phyloP scores from a whole-genome alignment of 1,140 invertebrate species.

The Euura saliciscinereae region DNA sequence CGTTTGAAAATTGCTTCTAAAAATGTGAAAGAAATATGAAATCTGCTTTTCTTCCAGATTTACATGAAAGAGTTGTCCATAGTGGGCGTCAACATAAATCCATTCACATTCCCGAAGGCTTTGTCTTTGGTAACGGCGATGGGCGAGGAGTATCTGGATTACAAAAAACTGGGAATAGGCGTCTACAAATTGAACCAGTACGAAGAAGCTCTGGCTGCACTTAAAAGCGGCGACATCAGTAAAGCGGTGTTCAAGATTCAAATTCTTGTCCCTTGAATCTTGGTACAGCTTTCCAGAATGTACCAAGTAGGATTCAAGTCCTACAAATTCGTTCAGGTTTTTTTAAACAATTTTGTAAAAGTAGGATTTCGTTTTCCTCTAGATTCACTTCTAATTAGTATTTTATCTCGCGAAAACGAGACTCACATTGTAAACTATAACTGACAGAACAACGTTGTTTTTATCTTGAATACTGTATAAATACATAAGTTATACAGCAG shows the following conservation, averaged over 20 bases:
- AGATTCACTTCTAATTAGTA: too few species aligned
- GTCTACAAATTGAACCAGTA: slow-evolving; percentile 66
- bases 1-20: neutral
- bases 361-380: neutral
- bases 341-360: slow-evolving; percentile 3
- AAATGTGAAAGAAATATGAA: neutral
- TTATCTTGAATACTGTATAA: too few species aligned
- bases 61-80: slow-evolving; percentile 70
- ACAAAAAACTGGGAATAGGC: slow-evolving; percentile 69
- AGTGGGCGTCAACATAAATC: slow-evolving; percentile 71
- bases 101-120: slow-evolving; percentile 70
- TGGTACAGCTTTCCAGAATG: too few species aligned
- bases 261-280: slow-evolving; percentile 1
- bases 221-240: slow-evolving; percentile 66
- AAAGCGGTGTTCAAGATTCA: slow-evolving; percentile 71
- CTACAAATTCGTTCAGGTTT: too few species aligned
- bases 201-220: slow-evolving; percentile 60
- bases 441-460: too few species aligned
- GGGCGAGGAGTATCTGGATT: slow-evolving; percentile 67
- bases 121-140: slow-evolving; percentile 66
- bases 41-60: slow-evolving; percentile 58
- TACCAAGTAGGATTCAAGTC: too few species aligned
- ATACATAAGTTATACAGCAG: too few species aligned
- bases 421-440: too few species aligned
- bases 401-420: too few species aligned